Conservation (phyloP, 2,797 vertebrate genomes). For the Nyctalus aviator region DNA sequence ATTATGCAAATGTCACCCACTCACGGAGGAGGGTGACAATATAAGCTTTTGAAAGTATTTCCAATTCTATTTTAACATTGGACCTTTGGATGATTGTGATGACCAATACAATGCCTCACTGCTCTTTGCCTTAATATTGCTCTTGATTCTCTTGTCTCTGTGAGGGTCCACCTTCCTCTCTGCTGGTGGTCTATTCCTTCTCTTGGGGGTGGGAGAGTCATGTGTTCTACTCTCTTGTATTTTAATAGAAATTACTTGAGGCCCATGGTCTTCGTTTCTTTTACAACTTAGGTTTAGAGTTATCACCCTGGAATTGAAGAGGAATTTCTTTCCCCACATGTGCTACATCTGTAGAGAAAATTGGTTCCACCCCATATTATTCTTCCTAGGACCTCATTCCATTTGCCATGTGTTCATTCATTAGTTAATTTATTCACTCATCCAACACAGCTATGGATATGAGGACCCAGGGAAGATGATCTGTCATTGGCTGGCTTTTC, state of each 20-base stretch:
- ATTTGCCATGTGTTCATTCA: neutral
- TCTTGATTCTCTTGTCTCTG: neutral
- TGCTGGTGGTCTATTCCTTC: neutral
- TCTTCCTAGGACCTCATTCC: neutral
- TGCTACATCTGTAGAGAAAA: neutral
- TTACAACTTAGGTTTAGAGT: neutral
- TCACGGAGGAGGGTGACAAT: neutral
- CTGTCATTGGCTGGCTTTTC: neutral
- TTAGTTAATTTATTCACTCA: neutral
- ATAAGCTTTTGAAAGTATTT: neutral
- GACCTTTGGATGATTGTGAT: neutral
- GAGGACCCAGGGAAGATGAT: neutral
- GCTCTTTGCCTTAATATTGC: neutral
- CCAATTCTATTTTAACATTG: neutral
- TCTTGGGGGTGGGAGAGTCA: neutral
- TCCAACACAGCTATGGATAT: neutral
- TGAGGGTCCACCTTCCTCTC: neutral
- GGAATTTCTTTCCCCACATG: neutral
- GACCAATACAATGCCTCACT: neutral
- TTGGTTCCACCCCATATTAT: neutral
- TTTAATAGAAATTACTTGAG: constrained; percentile 41
- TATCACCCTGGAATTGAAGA: neutral
- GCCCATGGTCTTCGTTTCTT: neutral
- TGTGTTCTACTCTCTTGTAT: neutral
- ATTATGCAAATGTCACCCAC: constrained; percentile 24